These are phyloP conservation scores for Spisula subtruncata DNA, from an alignment of 2,888 invertebrate species.

Conservation along the genomic window DNA sequence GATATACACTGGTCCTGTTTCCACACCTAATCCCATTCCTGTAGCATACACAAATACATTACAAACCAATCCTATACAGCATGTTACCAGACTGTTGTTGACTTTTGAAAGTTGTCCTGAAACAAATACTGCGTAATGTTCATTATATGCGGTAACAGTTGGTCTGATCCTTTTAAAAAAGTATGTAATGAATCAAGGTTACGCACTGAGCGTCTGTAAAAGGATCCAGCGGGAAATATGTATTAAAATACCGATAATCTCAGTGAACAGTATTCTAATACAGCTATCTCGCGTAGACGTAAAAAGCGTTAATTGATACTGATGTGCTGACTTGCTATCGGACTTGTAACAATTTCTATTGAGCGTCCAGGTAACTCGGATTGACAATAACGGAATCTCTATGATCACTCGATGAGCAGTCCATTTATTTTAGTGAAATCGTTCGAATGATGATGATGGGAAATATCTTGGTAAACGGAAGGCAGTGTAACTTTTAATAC, in stretches of 20 bases:
- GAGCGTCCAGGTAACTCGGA: conserved; percentile 22
- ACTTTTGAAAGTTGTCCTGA: not conserved
- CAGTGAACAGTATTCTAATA: not conserved
- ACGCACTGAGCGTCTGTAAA: not conserved
- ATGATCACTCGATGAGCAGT: conserved; percentile 14
- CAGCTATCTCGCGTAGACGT: not conserved
- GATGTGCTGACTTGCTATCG: not conserved
- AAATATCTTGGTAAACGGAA: not conserved
- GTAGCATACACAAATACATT: too few relatives aligned
- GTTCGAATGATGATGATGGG: not conserved
- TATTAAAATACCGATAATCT: not conserved
- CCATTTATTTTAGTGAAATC: not conserved
- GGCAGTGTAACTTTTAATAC: not conserved
- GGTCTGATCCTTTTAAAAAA: not conserved
- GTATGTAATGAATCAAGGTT: not conserved
- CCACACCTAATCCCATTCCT: too few relatives aligned
- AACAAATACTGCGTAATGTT: not conserved
- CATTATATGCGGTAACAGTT: not conserved
- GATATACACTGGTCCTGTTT: too few relatives aligned
- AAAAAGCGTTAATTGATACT: not conserved
- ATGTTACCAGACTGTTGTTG: not conserved
- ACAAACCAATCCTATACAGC: not conserved
- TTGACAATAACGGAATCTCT: conserved; percentile 7
- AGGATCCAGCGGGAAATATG: not conserved
- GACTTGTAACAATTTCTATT: not conserved